Evolutionary conservation across 2,888 invertebrate genomes (phyloP).

Genomic region (Sinohyriopsis cumingii): DNA sequence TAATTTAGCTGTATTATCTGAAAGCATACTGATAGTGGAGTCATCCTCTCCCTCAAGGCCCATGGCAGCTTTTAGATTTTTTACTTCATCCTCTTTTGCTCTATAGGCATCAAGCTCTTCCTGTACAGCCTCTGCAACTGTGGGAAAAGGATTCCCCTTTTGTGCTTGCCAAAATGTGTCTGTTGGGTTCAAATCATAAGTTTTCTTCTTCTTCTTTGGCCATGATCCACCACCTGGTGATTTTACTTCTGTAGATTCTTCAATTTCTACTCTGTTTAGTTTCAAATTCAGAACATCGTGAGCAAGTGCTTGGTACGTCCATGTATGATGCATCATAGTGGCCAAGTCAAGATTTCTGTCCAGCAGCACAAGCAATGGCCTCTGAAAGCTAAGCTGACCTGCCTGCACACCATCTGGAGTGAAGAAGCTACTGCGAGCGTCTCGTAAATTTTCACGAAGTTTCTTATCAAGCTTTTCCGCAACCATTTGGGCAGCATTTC

Average conservation of each 20-base stretch:
- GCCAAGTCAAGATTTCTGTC: conserved; percentile 97
- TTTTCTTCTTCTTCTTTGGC: conserved; percentile 80
- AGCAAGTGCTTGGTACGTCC: conserved; percentile 98
- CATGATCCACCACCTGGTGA: conserved; percentile 62
- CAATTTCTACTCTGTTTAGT: conserved; percentile 86
- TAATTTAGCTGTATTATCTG: conserved; percentile 77
- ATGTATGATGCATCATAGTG: conserved; percentile 98
- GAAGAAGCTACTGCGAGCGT: conserved; percentile 96
- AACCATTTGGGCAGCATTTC: conserved; percentile 99
- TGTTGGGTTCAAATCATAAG: conserved; percentile 90
- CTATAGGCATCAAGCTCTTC: conserved; percentile 96
- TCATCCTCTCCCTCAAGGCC: conserved; percentile 92
- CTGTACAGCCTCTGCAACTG: conserved; percentile 98
- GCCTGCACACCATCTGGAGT: conserved; percentile 74
- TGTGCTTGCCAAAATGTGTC: conserved; percentile 95
- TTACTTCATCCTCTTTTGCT: conserved; percentile 96
- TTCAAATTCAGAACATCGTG: conserved; percentile 96
- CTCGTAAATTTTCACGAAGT: conserved; percentile 95
- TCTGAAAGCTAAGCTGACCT: conserved; percentile 85
- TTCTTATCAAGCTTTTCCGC: conserved; percentile 97
- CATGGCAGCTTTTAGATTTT: conserved; percentile 94
- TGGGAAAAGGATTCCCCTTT: conserved; percentile 83
- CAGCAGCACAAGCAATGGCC: conserved; percentile 91
- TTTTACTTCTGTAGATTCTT: conserved; percentile 75
- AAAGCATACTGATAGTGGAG: conserved; percentile 82